Evolutionary conservation across 53 echinoderm and acorn worm species (phyloP), one percentile per base, ranked within the genome.

Genomic region (Holothuria scabra): DNA sequence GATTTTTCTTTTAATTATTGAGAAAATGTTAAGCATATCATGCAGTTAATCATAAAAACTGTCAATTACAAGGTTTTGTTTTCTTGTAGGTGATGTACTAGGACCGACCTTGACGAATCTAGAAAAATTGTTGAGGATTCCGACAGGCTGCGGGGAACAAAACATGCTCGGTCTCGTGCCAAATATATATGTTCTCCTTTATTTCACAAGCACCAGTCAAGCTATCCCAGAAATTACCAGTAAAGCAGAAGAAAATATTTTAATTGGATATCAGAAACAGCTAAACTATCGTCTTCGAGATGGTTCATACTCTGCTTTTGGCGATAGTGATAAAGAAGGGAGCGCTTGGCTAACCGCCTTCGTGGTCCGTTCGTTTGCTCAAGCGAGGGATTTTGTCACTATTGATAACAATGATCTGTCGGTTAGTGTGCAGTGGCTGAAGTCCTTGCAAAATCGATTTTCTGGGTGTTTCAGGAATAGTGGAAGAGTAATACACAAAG

Each of bases 271-370:
- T 82, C 95, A 95, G 79, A 86, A 89, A 21, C 84, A 93, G 87
- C 74, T 87, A 57, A 94, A 87, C 44, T 97, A 88, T 65, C 87
- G 92, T 4, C 97, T 72, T n/a, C 21, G 59, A 1, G 92, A 97
- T 66, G 90, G 90, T 3, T 97, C 97, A 8, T 97, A 97, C 87
- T 90, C 89, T 18, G 94, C 94, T 8, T 94, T 94, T 35, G 90
- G 97, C 4, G 85, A 92, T 59, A 84, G 65, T 2, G 97, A 97
- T 46, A 65, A 81, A 0, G 69, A 84, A 8, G 97, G 94, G 28
- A 97, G 97, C 79, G 94, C 92, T 11, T 94, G 94, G 93, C 90
- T 97, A 75, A 97, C 97, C 24, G 97, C 97, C 7, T 94, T 92
- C 56, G 97, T 94, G 0, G 89, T 97, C 12, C 92, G 93, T 38